These are phyloP conservation scores for Nematostella vectensis DNA, from an alignment of 92 coral and sea anemone species.

Conservation along the genomic window DNA sequence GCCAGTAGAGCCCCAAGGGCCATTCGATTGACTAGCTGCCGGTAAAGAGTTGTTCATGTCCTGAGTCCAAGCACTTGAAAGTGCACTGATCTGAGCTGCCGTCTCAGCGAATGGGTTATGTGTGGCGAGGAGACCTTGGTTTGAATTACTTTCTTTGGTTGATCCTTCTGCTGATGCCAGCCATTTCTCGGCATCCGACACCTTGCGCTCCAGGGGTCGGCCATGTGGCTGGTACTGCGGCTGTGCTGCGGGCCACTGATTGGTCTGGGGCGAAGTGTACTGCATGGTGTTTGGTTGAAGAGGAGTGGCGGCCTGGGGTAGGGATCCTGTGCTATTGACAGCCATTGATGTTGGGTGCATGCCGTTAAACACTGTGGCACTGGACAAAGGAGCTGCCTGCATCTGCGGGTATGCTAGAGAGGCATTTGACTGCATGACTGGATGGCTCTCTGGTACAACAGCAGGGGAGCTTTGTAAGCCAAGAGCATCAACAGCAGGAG, in stretches of 20 bases:
- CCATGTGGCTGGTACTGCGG: slow-evolving; percentile 13
- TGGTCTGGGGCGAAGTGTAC: slow-evolving; percentile 17
- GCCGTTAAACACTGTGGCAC: slow-evolving; percentile 7
- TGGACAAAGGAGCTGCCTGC: slow-evolving; percentile 1
- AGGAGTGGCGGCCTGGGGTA: slow-evolving; percentile 21
- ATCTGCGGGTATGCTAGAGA: neutral
- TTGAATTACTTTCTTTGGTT: slow-evolving; percentile 20
- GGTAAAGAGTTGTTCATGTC: slow-evolving; percentile 55
- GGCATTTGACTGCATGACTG: slow-evolving; percentile 1
- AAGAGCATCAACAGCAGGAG: slow-evolving; percentile 68
- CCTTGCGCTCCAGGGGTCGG: slow-evolving; percentile 22
- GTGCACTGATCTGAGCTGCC: slow-evolving; percentile 46
- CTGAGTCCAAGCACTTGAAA: slow-evolving; percentile 80
- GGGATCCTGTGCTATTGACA: slow-evolving; percentile 14
- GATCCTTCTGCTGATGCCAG: slow-evolving; percentile 63
- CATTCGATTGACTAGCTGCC: slow-evolving; percentile 21
- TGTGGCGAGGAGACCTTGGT: slow-evolving; percentile 71
- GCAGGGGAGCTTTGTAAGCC: slow-evolving; percentile 22
- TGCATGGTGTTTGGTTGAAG: slow-evolving; percentile 41
- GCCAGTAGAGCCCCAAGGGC: slow-evolving; percentile 14
- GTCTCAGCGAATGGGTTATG: slow-evolving; percentile 66
- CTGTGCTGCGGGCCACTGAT: neutral
- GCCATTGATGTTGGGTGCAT: slow-evolving; percentile 2
- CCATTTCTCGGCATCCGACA: slow-evolving; percentile 81
- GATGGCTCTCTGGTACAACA: slow-evolving; percentile 8